These are phyloP conservation scores for Yponomeuta malinellus DNA, from an alignment of 2,888 invertebrate genomes.

Conservation along the genomic window DNA sequence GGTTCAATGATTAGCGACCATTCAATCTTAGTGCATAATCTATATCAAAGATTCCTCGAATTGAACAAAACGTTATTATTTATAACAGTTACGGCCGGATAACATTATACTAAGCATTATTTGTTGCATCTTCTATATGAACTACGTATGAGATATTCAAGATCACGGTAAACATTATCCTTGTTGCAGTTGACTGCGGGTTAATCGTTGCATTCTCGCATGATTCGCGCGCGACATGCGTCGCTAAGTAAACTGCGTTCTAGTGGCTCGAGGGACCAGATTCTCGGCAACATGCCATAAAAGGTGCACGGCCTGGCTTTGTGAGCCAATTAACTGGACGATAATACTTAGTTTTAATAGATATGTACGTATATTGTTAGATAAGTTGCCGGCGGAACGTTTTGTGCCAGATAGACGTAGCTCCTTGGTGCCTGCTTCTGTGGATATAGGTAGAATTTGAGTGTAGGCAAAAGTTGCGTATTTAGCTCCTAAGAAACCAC, in stretches of 20 bases:
- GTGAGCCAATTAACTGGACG: constrained; percentile 44
- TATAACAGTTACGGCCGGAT: background rate
- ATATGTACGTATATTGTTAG: background rate
- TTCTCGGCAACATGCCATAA: constrained; percentile 53
- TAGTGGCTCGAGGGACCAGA: constrained; percentile 33
- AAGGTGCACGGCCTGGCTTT: constrained; percentile 46
- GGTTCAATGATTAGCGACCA: background rate
- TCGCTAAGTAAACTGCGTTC: constrained; percentile 1
- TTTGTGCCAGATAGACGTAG: background rate
- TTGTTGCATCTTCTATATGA: background rate
- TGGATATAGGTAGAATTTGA: background rate
- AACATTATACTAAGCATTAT: background rate
- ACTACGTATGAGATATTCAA: background rate
- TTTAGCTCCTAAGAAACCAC: background rate
- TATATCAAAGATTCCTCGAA: too few species aligned
- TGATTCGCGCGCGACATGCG: background rate
- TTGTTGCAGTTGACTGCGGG: background rate
- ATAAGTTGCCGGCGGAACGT: background rate
- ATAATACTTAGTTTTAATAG: constrained; percentile 5
- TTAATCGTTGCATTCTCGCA: background rate
- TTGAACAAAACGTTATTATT: too few species aligned
- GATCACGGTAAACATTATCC: background rate
- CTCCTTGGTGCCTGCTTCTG: background rate
- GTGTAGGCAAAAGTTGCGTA: background rate
- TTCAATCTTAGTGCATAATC: too few species aligned